phyloP scores from a whole-genome alignment of 2,888 invertebrate genomes.

The Mesochorus sp. region DNA sequence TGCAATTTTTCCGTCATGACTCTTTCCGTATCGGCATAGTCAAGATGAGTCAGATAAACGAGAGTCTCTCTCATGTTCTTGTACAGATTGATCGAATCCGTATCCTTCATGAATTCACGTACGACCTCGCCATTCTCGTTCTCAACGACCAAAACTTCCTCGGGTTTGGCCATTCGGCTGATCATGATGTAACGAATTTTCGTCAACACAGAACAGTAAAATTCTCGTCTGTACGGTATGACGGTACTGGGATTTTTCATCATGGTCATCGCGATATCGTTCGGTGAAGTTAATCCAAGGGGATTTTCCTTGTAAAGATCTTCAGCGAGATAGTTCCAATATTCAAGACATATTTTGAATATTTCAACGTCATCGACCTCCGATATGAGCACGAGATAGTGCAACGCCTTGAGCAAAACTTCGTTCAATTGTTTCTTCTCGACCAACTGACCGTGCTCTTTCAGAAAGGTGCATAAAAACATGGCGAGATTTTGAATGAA shows the following conservation, averaged over 20 bases:
- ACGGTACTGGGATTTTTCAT: conserved; percentile 78
- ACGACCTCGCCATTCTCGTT: conserved; percentile 99
- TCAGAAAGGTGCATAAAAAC: conserved; percentile 97
- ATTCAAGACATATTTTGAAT: conserved; percentile 99
- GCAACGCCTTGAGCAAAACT: conserved; percentile 91
- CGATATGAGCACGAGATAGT: conserved; percentile 95
- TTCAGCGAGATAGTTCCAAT: conserved; percentile 97
- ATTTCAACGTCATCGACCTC: conserved; percentile 99
- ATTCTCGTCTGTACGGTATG: conserved; percentile 85
- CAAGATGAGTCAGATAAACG: conserved; percentile 99
- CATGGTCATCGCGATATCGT: conserved; percentile 79
- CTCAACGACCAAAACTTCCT: conserved; percentile 99
- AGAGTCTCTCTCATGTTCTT: conserved; percentile 99
- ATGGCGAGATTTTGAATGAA: conserved; percentile 99
- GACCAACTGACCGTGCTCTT: conserved; percentile 95
- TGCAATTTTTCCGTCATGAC: conserved; percentile 99
- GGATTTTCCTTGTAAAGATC: conserved; percentile 96
- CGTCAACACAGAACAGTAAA: conserved; percentile 91
- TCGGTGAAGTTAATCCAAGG: conserved; percentile 84
- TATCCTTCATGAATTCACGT: conserved; percentile 99
- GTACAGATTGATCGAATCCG: conserved; percentile 99
- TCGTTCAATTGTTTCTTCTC: conserved; percentile 91
- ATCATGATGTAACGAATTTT: conserved; percentile 99
- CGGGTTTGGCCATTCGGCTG: conserved; percentile 99
- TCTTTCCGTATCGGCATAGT: conserved; percentile 97